These are phyloP conservation scores for Phenganax subtilis DNA, from an alignment of 92 coral and sea anemone genomes.

Conservation along the genomic window DNA sequence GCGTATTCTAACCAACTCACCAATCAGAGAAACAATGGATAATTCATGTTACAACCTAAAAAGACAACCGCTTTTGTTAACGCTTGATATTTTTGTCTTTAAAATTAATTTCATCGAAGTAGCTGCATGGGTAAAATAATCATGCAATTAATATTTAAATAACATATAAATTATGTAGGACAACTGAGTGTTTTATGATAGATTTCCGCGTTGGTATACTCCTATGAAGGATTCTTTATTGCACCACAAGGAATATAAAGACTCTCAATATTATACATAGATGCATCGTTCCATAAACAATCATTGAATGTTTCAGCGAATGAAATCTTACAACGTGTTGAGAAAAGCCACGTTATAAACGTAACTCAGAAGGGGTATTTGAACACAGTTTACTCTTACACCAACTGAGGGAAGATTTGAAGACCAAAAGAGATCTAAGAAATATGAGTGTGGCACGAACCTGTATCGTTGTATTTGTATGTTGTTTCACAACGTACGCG, in stretches of 20 bases:
- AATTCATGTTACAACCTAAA: no score
- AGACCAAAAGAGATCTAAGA: neutral
- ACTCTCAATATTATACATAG: constrained; percentile 9
- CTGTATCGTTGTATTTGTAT: neutral
- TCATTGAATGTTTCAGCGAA: constrained; percentile 3
- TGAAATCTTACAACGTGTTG: constrained; percentile 22
- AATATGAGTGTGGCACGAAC: neutral
- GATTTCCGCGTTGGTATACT: constrained; percentile 1
- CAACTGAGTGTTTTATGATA: neutral
- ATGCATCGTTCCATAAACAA: neutral
- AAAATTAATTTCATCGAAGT: no score
- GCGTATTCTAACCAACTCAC: no score
- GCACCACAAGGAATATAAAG: neutral
- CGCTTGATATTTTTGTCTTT: no score
- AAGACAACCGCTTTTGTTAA: no score
- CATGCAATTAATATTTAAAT: no score
- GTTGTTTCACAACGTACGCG: neutral
- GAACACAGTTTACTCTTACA: neutral
- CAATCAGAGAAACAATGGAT: no score
- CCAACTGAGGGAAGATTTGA: neutral
- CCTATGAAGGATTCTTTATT: neutral
- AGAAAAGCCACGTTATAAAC: neutral
- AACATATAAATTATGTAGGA: no score
- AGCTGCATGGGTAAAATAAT: no score
- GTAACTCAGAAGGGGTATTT: neutral